Evolutionary conservation across 2,797 vertebrate species (phyloP), one percentile per base, ranked within the genome.

Genomic region (Tinamus major): DNA sequence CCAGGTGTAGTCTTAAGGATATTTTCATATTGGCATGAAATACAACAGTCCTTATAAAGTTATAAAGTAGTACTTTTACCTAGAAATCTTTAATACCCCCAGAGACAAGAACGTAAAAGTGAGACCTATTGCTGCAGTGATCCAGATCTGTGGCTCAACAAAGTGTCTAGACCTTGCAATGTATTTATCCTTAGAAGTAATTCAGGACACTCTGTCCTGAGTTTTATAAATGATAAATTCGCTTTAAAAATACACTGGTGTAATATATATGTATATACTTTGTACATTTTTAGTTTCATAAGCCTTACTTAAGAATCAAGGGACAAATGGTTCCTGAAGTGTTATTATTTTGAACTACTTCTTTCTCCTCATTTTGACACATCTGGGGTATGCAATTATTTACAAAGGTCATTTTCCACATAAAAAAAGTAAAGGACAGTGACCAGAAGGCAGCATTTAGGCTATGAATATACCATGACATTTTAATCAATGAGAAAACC

Each of bases 371-470:
- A 85, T 96, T 98, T 97, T 97, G 98, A 98, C 97, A 98, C 94
- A 98, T 97, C 89, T 97, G 76, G 97, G 96, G 24, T 97, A 96
- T 94, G 84, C 90, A 97, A 97, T 98, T 97, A 98, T 96, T 97
- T 96, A 97, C 82, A 98, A 97, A 98, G 97, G 97, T 98, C 96
- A 97, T 94, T 96, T 97, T 97, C 85, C 92, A 80, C 85, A 94
- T 69, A 91, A 95, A 96, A 97, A 96, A 91, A 96, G 92, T 94
- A 96, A 97, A 96, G 92, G 96, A 97, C 93, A 97, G 95, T 97
- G 97, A 97, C 97, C 97, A 97, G 96, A 96, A 97, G 94, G 95
- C 86, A 97, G 92, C 75, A 89, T 94, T 97, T 97, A 96, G 89
- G 71, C 94, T 97, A 95, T 95, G 96, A 97, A 97, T 95, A 91